Conservation (phyloP, 2,888 invertebrate genomes). For the Gnatocerus cornutus region DNA sequence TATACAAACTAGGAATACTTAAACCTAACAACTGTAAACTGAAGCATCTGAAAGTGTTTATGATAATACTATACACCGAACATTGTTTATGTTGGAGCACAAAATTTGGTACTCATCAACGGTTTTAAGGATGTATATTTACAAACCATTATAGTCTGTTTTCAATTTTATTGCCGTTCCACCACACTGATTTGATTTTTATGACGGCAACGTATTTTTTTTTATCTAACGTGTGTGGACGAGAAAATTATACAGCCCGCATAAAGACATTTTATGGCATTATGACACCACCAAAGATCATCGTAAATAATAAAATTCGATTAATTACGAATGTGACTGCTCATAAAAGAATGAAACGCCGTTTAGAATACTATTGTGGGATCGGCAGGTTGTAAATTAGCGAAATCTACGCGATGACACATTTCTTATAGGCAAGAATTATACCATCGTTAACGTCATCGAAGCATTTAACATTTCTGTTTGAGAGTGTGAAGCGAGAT, state of each 20-base stretch:
- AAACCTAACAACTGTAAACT: conserved; percentile 68
- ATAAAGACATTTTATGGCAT: conserved; percentile 52
- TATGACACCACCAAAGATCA: conserved; percentile 52
- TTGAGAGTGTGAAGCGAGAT: neutral
- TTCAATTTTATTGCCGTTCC: conserved; percentile 62
- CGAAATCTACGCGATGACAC: conserved; percentile 26
- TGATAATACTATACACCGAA: conserved; percentile 64
- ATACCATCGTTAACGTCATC: conserved; percentile 21
- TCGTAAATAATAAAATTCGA: conserved; percentile 53
- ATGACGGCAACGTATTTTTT: conserved; percentile 28
- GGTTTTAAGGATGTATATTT: conserved; percentile 65
- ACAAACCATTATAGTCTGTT: conserved; percentile 65
- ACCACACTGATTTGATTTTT: conserved; percentile 49
- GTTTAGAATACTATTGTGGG: neutral
- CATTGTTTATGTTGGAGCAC: conserved; percentile 66
- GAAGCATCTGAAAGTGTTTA: conserved; percentile 67
- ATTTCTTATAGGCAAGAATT: conserved; percentile 15
- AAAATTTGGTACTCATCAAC: conserved; percentile 70
- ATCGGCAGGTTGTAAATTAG: conserved; percentile 27
- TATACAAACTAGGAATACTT: conserved; percentile 69
- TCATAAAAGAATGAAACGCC: conserved; percentile 2
- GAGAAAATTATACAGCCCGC: conserved; percentile 48
- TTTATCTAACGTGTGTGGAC: conserved; percentile 19
- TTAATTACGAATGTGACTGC: conserved; percentile 41
- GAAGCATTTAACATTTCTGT: conserved; percentile 11